phyloP scores from a whole-genome alignment of 2,888 invertebrate species.

The Autographa gamma region DNA sequence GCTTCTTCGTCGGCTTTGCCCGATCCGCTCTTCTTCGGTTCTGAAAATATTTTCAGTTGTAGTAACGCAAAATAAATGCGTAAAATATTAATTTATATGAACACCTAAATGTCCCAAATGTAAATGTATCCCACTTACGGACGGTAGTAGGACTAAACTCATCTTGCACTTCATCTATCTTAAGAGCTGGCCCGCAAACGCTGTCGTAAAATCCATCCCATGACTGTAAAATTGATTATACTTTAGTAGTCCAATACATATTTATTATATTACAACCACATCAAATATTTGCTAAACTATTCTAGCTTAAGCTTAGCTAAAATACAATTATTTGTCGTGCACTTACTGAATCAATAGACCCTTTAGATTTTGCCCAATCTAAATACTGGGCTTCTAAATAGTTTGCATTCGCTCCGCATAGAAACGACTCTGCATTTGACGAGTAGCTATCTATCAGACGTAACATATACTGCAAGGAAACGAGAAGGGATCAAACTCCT shows the following conservation, averaged over 20 bases:
- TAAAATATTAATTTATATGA: no score
- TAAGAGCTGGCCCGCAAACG: constrained; percentile 70
- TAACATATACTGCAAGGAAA: constrained; percentile 21
- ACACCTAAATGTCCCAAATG: no score
- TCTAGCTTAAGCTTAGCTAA: no score
- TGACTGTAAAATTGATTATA: constrained; percentile 67
- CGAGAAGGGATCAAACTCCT: no score
- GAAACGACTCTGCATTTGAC: constrained; percentile 78
- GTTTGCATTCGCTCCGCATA: constrained; percentile 81
- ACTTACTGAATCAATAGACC: constrained; percentile 76
- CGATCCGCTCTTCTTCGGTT: constrained; percentile 47
- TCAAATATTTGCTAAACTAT: no score
- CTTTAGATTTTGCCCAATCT: constrained; percentile 79
- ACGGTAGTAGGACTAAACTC: constrained; percentile 76
- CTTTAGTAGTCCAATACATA: not conserved
- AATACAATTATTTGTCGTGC: not conserved
- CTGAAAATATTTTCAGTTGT: constrained; percentile 22
- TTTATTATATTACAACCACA: no score
- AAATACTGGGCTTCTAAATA: constrained; percentile 82
- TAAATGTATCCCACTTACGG: constrained; percentile 63
- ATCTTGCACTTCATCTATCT: constrained; percentile 80
- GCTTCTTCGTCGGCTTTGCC: constrained; percentile 38
- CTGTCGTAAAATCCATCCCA: constrained; percentile 84
- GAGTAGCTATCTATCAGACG: constrained; percentile 45
- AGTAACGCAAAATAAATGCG: no score